These are phyloP conservation scores for Laupala kohalensis DNA, from an alignment of 1,140 invertebrate species.

Conservation along the genomic window DNA sequence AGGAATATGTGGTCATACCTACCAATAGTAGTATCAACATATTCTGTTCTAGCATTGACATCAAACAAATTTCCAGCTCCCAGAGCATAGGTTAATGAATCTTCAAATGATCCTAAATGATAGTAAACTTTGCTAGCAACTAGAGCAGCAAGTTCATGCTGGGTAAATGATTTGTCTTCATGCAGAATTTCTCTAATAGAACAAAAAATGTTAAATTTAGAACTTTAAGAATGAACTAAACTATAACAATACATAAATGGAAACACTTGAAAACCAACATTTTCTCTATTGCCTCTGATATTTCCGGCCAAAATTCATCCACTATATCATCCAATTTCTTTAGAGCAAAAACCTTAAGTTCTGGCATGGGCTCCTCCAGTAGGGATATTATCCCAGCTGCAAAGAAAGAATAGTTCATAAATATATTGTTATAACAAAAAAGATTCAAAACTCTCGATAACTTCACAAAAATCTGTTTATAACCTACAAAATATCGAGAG, in stretches of 20 bases:
- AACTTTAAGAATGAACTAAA: not conserved
- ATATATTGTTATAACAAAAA: too few relatives aligned
- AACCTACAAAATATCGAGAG: not conserved
- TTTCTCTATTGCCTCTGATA: slow-evolving; percentile 93
- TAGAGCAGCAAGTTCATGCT: slow-evolving; percentile 85
- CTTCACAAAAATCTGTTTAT: too few relatives aligned
- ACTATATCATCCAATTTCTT: slow-evolving; percentile 87
- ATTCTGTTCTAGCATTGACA: slow-evolving; percentile 83
- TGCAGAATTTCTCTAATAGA: slow-evolving; percentile 74
- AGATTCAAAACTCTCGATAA: too few relatives aligned
- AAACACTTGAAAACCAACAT: slow-evolving; percentile 46
- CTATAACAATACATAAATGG: not conserved
- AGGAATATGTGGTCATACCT: slow-evolving; percentile 19
- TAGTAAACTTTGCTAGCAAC: slow-evolving; percentile 98
- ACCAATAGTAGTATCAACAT: slow-evolving; percentile 91
- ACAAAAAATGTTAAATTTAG: not conserved
- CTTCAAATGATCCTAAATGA: slow-evolving; percentile 91
- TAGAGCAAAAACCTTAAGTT: slow-evolving; percentile 84
- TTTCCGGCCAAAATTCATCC: slow-evolving; percentile 97
- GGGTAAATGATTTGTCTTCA: slow-evolving; percentile 77
- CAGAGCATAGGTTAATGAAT: slow-evolving; percentile 86
- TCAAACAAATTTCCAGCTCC: slow-evolving; percentile 88
- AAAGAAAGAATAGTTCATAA: slow-evolving; percentile 30
- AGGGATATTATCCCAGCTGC: slow-evolving; percentile 89
- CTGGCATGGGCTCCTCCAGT: slow-evolving; percentile 81